Percentiles rank a stretch among this genome's conserved stretches.
Evolutionary conservation across 2,113 vertebrate species (phyloP).

Genomic region (Oryzias javanicus): DNA sequence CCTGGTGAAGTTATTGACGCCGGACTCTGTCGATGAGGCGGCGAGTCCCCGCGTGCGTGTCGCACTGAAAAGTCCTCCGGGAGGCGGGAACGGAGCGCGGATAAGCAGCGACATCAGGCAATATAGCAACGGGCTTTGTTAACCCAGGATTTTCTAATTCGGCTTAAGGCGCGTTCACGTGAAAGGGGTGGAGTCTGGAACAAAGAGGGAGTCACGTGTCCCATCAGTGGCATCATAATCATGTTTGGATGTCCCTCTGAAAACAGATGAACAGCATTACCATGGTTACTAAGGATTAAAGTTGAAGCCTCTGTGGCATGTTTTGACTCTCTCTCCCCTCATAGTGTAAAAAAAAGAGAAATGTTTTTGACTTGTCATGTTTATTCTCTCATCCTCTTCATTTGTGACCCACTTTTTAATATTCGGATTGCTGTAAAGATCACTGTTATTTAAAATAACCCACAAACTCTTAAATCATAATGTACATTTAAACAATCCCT

Average conservation of each 20-base stretch:
- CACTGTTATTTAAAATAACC: too few relatives aligned
- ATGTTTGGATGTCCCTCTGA: background rate
- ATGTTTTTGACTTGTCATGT: too few relatives aligned
- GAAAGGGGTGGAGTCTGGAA: conserved; percentile 43
- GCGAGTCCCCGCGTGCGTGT: background rate
- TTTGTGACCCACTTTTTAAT: too few relatives aligned
- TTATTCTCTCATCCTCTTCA: too few relatives aligned
- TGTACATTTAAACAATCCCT: too few relatives aligned
- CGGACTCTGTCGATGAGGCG: background rate
- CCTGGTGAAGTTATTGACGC: background rate
- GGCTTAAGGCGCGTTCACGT: conserved; percentile 63
- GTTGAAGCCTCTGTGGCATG: too few relatives aligned
- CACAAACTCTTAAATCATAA: too few relatives aligned
- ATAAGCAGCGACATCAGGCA: background rate
- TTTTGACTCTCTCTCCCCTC: too few relatives aligned
- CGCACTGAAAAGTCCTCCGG: too few relatives aligned
- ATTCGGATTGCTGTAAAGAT: too few relatives aligned
- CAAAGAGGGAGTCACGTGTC: conserved; percentile 37
- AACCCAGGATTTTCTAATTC: conserved; percentile 72
- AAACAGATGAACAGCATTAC: background rate
- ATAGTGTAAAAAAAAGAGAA: too few relatives aligned
- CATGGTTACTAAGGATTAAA: background rate
- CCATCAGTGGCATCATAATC: background rate
- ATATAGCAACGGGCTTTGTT: conserved; percentile 54
- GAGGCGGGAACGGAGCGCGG: background rate